Base-by-base conservation (phyloP, 2,113 vertebrate species). In the Eulemur rufifrons region DNA sequence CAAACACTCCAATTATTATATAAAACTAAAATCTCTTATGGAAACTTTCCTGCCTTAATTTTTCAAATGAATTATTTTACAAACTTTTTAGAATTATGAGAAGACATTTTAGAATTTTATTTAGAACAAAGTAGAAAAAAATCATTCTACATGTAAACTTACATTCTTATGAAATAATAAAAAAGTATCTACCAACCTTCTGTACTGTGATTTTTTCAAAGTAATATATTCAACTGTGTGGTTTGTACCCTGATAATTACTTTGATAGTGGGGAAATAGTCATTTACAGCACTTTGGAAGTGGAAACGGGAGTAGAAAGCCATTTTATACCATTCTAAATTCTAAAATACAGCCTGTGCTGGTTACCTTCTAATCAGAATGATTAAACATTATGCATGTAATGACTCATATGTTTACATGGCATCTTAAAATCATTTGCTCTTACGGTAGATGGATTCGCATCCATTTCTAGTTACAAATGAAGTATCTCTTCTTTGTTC, bases 311-410 rank as follows among this genome's bases (percentile, higher is more conserved):
- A 23, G 18, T 59, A 25, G 45, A 56, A 34, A 92, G 66, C 32
- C 94, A 98, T 98, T 98, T 98, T 98, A 97, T 98, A 98, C 96
- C 98, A 92, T 98, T 98, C 77, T 97, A 98, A 98, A 96, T 95
- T 96, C 96, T 92, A 86, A 98, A 96, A 94, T 95, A 93, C 83
- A 73, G 12, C 73, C 96, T 98, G 95, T 97, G 96, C 90, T 85
- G 97, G 96, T 97, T 97, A 91, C 96, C 97, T 97, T 97, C 95
- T 96, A 93, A 97, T 45, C 95, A 52, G 54, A 94, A 84, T 18
- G 8, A 97, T 95, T 89, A 96, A 98, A 97, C 9, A 52, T 94
- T 95, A 95, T 95, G 93, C 2, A 0, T 94, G 95, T 78, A 94
- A 97, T 92, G 96, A 73, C 80, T 95, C 92, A 97, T 56, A 56